Conservation (phyloP, 2,888 invertebrate species). For the Tipula lateralis region DNA sequence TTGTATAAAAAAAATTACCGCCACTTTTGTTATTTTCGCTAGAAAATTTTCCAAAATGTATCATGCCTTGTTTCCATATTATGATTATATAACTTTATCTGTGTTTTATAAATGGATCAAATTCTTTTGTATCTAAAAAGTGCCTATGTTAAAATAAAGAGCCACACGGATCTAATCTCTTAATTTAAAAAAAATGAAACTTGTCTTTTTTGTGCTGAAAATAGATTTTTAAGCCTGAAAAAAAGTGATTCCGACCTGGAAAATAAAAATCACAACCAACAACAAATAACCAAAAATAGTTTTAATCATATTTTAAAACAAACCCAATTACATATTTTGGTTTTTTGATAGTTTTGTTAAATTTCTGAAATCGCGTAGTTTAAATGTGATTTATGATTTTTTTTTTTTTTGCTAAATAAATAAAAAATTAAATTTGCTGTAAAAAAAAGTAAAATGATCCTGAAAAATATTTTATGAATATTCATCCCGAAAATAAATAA, state of each 20-base stretch:
- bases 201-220: constrained; percentile 7
- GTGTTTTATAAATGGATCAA: neutral
- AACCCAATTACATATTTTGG: neutral
- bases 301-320: neutral
- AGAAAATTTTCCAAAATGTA: neutral
- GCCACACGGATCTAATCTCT: neutral
- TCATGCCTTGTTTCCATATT: constrained; percentile 27
- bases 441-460: constrained; percentile 26
- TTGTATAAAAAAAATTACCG: neutral
- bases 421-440: constrained; percentile 26
- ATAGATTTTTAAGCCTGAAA: constrained; percentile 24
- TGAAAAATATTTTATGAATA: constrained; percentile 25
- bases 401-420: neutral
- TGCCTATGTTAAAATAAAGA: neutral
- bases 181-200: neutral
- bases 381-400: neutral
- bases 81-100: neutral
- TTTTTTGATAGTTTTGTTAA: neutral
- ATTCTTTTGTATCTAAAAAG: neutral
- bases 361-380: constrained; percentile 25
- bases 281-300: neutral
- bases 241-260: constrained; percentile 6
- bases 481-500: neutral
- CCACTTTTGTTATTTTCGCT: neutral
- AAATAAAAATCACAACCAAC: constrained; percentile 20